Conservation (phyloP, 2,888 invertebrate genomes). For the Pammene fasciana region DNA sequence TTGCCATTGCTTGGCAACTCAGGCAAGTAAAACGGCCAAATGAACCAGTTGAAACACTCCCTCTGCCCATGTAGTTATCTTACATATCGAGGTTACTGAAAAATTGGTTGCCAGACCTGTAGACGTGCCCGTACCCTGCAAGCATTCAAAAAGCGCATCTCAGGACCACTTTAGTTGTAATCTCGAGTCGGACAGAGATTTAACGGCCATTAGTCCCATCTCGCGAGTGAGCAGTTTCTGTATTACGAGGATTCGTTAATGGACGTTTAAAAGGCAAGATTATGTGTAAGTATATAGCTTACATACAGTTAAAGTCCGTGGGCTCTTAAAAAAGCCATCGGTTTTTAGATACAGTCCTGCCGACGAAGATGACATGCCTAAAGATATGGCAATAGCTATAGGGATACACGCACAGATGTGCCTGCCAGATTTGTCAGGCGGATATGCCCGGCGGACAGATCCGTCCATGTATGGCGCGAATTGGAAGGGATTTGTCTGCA, state of each 20-base stretch:
- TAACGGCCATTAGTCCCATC: constrained; percentile 30
- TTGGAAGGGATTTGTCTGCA: too few relatives aligned
- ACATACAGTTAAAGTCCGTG: background rate
- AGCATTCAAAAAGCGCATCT: background rate
- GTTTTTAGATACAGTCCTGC: background rate
- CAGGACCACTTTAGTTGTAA: constrained; percentile 29
- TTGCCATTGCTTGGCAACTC: background rate
- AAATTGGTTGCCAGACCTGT: background rate
- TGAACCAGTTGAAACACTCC: background rate
- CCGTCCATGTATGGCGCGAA: too few relatives aligned
- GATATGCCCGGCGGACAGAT: too few relatives aligned
- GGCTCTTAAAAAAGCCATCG: background rate
- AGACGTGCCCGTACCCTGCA: background rate
- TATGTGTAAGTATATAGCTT: constrained; percentile 10
- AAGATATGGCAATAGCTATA: too few relatives aligned
- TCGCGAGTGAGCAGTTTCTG: constrained; percentile 24
- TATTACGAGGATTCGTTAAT: constrained; percentile 28
- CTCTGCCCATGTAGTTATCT: background rate
- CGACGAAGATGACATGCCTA: too few relatives aligned
- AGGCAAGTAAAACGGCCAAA: background rate
- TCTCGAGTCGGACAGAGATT: constrained; percentile 30
- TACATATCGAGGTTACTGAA: background rate
- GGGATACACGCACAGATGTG: too few relatives aligned
- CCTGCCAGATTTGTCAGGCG: too few relatives aligned
- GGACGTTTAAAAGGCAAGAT: constrained; percentile 25